Evolutionary conservation across 2,113 vertebrate species (phyloP), one percentile per base, ranked within the genome.

Genomic region (Falcunculus frontatus): DNA sequence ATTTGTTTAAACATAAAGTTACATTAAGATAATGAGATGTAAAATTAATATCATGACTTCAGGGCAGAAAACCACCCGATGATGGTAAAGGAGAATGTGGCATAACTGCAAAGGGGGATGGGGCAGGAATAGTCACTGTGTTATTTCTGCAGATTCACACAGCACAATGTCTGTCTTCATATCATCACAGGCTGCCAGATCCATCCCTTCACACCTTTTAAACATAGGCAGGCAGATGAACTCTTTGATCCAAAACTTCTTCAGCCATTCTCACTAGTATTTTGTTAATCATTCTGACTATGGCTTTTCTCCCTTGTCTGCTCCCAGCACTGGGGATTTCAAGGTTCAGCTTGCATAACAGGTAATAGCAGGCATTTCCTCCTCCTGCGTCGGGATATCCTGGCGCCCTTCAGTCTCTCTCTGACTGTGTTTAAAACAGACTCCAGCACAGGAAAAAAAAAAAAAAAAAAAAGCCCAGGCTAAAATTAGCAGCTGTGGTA

Each of bases 331-430:
- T 96, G 69, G 94, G 96, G 97, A 97, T 98, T 98, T 98, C 95
- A 96, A 98, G 98, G 97, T 96, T 97, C 95, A 97, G 91, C 99
- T 99, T 99, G 98, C 99, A 99, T 99, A 99, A 99, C 99, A 99
- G 99, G 99, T 99, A 99, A 99, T 98, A 98, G 98, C 99, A 99
- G 99, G 99, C 99, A 99, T 99, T 99, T 99, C 99, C 99, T 99
- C 91, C 98, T 99, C 99, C 99, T 99, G 99, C 98, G 97, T 97
- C 99, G 98, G 99, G 99, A 99, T 99, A 99, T 99, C 99, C 99
- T 99, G 99, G 99, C 99, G 99, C 99, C 99, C 98, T 98, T 96
- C 98, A 98, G 99, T 99, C 99, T 99, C 98, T 99, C 98, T 97
- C 98, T 98, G 98, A 94, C 98, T 98, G 97, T 97, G 97, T 98